These are phyloP conservation scores for Limanda limanda DNA, from an alignment of 2,113 vertebrate genomes.

Conservation along the genomic window DNA sequence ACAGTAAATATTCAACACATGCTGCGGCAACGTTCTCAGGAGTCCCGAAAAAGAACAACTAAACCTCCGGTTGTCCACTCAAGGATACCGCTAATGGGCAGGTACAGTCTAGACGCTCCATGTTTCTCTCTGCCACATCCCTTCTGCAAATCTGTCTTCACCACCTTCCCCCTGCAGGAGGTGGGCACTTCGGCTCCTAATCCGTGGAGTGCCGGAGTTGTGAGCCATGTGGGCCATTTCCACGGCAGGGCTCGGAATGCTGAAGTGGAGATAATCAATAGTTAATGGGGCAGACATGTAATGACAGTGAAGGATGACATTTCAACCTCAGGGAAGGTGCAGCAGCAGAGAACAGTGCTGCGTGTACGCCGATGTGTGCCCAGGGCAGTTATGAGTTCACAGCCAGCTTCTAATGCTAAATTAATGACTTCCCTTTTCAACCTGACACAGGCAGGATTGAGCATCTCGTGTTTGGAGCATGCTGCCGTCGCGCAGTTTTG, in stretches of 20 bases:
- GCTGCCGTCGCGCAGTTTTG: constrained; percentile 31
- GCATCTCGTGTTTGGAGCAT: constrained; percentile 13
- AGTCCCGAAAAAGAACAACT: constrained; percentile 60
- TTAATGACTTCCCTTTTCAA: constrained; percentile 78
- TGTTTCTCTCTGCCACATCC: constrained; percentile 27
- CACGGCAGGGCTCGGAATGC: constrained; percentile 59
- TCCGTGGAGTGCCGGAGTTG: constrained; percentile 1
- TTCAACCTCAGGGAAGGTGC: constrained; percentile 70
- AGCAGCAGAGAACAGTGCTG: constrained; percentile 46
- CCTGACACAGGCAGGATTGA: constrained; percentile 57
- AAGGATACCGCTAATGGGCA: constrained; percentile 56
- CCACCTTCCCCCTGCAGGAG: constrained; percentile 11
- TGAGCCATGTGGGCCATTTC: constrained; percentile 54
- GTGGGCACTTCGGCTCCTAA: constrained; percentile 45
- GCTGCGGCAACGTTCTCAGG: constrained; percentile 52
- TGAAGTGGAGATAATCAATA: constrained; percentile 79
- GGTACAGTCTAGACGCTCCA: constrained; percentile 11
- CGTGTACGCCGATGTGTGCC: constrained; percentile 52
- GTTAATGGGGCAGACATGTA: constrained; percentile 75
- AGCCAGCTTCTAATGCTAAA: constrained; percentile 75
- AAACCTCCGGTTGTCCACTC: constrained; percentile 53
- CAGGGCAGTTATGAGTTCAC: constrained; percentile 65
- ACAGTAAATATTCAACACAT: constrained; percentile 69
- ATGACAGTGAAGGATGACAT: constrained; percentile 76
- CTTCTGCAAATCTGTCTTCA: constrained; percentile 9